Conservation (phyloP, 2,888 invertebrate genomes). For the Cyaniris semiargus region DNA sequence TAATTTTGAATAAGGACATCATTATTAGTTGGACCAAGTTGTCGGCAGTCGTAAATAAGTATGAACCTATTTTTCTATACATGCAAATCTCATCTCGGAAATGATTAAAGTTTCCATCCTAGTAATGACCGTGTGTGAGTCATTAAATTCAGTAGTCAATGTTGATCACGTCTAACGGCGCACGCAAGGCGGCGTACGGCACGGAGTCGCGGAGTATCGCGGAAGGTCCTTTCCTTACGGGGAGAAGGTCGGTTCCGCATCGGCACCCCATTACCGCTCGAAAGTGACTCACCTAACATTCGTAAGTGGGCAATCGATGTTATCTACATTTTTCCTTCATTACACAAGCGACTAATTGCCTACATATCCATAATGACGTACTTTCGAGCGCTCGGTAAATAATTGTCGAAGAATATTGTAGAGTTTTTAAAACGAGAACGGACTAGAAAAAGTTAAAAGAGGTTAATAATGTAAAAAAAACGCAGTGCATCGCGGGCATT, state of each 20-base stretch:
- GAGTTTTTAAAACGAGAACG: constrained; percentile 23
- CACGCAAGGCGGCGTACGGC: neutral
- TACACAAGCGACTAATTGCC: constrained; percentile 28
- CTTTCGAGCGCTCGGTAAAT: constrained; percentile 4
- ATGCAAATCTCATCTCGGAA: constrained; percentile 9
- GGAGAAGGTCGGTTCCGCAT: constrained; percentile 54
- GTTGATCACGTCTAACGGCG: constrained; percentile 32
- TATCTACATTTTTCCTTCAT: constrained; percentile 30
- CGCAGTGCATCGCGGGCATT: constrained; percentile 22
- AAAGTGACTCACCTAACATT: constrained; percentile 50
- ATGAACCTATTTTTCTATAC: neutral
- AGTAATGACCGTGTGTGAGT: constrained; percentile 43
- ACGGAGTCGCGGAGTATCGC: constrained; percentile 7
- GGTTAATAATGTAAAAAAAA: constrained; percentile 31
- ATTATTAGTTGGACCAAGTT: too few species aligned
- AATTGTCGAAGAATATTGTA: constrained; percentile 20
- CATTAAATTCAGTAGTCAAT: constrained; percentile 30
- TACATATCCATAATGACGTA: constrained; percentile 17
- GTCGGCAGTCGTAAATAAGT: too few species aligned
- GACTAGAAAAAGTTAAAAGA: constrained; percentile 25
- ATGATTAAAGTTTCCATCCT: constrained; percentile 2
- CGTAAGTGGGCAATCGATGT: constrained; percentile 29
- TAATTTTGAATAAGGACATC: neutral
- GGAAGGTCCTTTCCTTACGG: constrained; percentile 45
- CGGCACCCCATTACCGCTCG: constrained; percentile 51